phyloP scores from a whole-genome alignment of 2,797 vertebrate species.

The Poecile montanus region DNA sequence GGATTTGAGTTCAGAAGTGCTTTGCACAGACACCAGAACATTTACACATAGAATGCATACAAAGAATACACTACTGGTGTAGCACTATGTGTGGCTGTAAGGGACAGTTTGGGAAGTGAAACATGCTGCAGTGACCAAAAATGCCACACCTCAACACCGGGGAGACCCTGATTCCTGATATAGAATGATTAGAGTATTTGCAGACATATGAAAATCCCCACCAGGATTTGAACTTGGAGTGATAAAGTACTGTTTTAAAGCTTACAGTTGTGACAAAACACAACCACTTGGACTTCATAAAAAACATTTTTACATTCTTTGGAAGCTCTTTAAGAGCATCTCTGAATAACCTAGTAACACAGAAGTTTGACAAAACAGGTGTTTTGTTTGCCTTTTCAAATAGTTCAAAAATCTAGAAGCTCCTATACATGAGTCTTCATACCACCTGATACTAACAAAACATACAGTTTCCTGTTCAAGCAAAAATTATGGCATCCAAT shows the following conservation, averaged over 20 bases:
- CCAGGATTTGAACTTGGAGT: not conserved
- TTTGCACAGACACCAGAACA: not conserved
- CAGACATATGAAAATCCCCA: not conserved
- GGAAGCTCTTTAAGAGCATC: not conserved
- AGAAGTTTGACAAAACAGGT: not conserved
- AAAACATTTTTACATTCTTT: not conserved
- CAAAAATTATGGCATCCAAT: not conserved
- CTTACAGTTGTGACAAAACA: not conserved
- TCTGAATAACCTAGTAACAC: not conserved
- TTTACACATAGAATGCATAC: not conserved
- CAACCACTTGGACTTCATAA: not conserved
- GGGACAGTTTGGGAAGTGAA: not conserved
- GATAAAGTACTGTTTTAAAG: not conserved
- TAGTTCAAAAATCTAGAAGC: not conserved
- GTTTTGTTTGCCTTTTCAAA: not conserved
- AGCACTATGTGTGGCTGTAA: not conserved
- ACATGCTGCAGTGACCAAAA: not conserved
- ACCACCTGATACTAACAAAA: not conserved
- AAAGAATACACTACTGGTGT: too few species aligned
- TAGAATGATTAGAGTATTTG: not conserved
- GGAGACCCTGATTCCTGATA: not conserved
- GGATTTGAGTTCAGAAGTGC: not conserved
- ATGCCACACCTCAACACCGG: not conserved
- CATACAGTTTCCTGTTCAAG: not conserved
- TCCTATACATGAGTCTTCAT: not conserved